Percentiles rank a stretch among this genome's conserved stretches.
Evolutionary conservation across 2,113 vertebrate species (phyloP).

Genomic region (Eurystomus gularis): DNA sequence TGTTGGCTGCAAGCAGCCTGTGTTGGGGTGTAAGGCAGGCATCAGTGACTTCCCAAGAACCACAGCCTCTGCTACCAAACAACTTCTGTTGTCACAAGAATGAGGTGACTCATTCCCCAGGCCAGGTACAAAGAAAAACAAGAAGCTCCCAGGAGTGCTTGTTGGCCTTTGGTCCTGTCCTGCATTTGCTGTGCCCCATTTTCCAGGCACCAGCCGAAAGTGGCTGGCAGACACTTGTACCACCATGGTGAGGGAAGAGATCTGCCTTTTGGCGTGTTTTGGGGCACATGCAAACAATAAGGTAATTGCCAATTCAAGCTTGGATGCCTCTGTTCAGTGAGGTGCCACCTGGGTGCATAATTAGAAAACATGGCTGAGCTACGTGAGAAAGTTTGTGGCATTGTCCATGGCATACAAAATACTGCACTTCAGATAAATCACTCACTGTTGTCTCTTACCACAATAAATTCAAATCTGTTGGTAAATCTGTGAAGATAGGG

Average conservation of each 20-base stretch:
- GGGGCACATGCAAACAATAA: not conserved
- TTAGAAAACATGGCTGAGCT: not conserved
- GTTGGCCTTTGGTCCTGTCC: not conserved
- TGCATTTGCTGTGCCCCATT: not conserved
- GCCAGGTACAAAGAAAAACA: too few species aligned
- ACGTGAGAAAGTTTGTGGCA: not conserved
- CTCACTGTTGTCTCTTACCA: not conserved
- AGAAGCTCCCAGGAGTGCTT: not conserved
- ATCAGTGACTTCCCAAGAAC: not conserved
- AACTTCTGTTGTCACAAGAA: not conserved
- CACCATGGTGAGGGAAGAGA: not conserved
- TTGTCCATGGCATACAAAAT: not conserved
- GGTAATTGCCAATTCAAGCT: not conserved
- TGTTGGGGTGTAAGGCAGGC: not conserved
- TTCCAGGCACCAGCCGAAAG: not conserved
- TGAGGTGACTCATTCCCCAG: too few species aligned
- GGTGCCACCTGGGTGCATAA: not conserved
- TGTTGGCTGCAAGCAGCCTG: not conserved
- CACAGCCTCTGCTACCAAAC: not conserved
- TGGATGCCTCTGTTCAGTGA: not conserved
- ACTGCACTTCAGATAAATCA: not conserved
- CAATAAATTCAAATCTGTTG: not conserved
- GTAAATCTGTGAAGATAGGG: not conserved
- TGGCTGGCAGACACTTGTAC: not conserved
- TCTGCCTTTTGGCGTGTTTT: rapidly evolving